Evolutionary conservation across 2,113 vertebrate species (phyloP).

Genomic region (Pagrus major): DNA sequence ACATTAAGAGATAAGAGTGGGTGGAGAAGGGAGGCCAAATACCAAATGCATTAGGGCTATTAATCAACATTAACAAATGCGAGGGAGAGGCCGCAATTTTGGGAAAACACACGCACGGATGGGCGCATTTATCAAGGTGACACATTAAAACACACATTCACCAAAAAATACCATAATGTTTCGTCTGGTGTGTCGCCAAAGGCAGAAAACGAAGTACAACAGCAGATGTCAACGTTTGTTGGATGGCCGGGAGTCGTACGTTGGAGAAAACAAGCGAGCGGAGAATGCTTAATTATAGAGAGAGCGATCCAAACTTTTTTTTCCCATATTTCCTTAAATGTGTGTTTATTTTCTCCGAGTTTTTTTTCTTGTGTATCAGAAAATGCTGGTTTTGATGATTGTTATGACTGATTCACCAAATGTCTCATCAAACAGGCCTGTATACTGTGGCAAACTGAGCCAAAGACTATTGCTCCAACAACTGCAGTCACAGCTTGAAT

Average conservation of each 20-base stretch:
- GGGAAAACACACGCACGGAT: conserved; percentile 64
- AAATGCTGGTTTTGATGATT: conserved; percentile 6
- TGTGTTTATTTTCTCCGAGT: not conserved
- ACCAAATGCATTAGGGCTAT: conserved; percentile 80
- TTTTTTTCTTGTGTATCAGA: conserved; percentile 1
- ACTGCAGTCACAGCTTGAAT: not conserved
- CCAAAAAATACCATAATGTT: conserved; percentile 75
- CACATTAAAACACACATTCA: conserved; percentile 80
- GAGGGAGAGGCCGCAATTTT: conserved; percentile 71
- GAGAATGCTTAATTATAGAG: conserved; percentile 58
- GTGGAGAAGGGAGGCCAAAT: conserved; percentile 78
- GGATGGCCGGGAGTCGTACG: conserved; percentile 55
- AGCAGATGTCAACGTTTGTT: conserved; percentile 76
- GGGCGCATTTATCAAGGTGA: conserved; percentile 80
- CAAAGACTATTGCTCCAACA: not conserved
- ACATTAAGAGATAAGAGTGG: conserved; percentile 81
- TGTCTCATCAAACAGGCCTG: not conserved
- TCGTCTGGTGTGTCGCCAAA: conserved; percentile 75
- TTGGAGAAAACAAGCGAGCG: conserved; percentile 50
- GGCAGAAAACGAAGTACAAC: conserved; percentile 67
- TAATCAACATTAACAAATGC: conserved; percentile 82
- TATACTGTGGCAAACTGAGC: not conserved
- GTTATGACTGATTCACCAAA: conserved; percentile 13
- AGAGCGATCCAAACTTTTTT: conserved; percentile 40
- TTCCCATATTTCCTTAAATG: conserved; percentile 29